phyloP scores from a whole-genome alignment of 1,140 invertebrate genomes.

The Zelostemma sp. region DNA sequence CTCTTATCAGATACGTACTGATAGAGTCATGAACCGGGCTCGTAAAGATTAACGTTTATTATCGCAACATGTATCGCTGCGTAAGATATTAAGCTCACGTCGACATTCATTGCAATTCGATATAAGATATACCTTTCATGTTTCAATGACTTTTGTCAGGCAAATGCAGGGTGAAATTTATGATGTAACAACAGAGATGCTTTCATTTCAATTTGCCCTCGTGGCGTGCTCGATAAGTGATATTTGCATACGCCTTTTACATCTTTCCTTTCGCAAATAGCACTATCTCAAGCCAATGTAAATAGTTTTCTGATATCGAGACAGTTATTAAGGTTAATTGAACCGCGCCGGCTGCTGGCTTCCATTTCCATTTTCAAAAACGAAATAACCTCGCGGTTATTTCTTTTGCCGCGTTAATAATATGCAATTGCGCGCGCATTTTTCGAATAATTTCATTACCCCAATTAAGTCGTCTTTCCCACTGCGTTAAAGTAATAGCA shows the following conservation, averaged over 20 bases:
- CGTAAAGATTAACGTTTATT: slow-evolving; percentile 7
- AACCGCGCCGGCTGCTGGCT: background rate
- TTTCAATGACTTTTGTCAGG: background rate
- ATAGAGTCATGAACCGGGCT: slow-evolving; percentile 1
- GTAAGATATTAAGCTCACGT: background rate
- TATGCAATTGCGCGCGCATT: background rate
- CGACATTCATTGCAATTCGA: background rate
- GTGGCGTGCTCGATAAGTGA: background rate
- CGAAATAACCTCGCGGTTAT: background rate
- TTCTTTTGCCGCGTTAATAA: background rate
- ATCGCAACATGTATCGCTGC: background rate
- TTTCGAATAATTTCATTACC: background rate
- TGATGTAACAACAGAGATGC: slow-evolving; percentile 2
- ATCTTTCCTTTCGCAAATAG: slow-evolving; percentile 1
- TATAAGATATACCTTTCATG: background rate
- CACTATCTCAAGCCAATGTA: slow-evolving; percentile 3
- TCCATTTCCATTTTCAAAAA: background rate
- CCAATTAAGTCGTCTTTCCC: background rate
- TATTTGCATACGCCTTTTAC: background rate
- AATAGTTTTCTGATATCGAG: background rate
- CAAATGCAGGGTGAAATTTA: slow-evolving; percentile 1
- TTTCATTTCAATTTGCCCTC: slow-evolving; percentile 5
- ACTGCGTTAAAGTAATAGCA: background rate
- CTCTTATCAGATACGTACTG: slow-evolving; percentile 8
- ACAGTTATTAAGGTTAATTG: slow-evolving; percentile 6